Evolutionary conservation across 2,888 invertebrate species (phyloP), one percentile per base, ranked within the genome.

Genomic region (Cancer borealis): DNA sequence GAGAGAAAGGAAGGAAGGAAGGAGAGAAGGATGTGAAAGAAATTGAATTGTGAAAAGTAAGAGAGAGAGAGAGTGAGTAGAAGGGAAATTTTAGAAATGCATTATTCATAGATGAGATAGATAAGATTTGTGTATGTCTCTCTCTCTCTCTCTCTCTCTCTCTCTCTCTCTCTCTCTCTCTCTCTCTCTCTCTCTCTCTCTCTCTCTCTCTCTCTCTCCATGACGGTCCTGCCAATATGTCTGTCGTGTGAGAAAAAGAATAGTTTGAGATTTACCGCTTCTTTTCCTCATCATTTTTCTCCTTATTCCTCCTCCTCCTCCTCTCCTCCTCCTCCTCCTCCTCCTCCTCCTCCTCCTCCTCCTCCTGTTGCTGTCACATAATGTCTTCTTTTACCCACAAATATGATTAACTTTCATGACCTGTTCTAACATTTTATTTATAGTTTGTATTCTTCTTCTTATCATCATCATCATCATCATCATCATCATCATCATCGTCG

Each of bases 271-370:
- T n/a, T 21, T 66, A 66, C 66, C 66, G 66, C n/a, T 66, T 66
- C 66, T n/a, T n/a, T 66, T n/a, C n/a, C 66, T n/a, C 66, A 66
- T 66, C 66, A 66, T 66, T 66, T 66, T 66, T 66, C 66, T 66
- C n/a, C 21, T 66, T n/a, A 54, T 66, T 66, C 66, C 21, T 66
- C 21, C 66, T n/a, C 66, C 66, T 66, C 8, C 66, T 21, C 21
- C 60, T 66, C 60, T 66, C 66, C 21, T 66, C 66, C 66, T 66
- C n/a, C n/a, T 66, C 66, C 21, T 66, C n/a, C 66, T n/a, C 66
- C 66, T 66, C 6, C 66, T 21, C n/a, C 21, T 66, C 8, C 21
- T 66, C 66, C 66, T 66, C 66, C 66, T 54, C 54, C 54, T 54
- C 54, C 14, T 54, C 54, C 14, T 54, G 10, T 54, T 54, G 54